Evolutionary conservation across 35 echinoderm and acorn worm species (phyloP), one percentile per base, ranked within the genome.

Genomic region (Apostichopus japonicus): DNA sequence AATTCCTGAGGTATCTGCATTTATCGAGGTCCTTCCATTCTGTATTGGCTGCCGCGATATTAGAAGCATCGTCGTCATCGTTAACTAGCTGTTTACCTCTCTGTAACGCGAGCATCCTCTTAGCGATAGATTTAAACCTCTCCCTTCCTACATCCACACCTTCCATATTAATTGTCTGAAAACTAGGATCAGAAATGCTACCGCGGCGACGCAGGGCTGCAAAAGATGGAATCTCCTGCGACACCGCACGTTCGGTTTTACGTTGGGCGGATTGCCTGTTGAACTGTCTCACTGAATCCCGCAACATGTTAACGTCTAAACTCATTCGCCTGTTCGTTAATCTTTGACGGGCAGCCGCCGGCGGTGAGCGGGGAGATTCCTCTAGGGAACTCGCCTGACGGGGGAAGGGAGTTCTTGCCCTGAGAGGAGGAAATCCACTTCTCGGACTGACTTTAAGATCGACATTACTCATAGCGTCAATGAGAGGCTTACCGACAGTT

Each of bases 71-170:
- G 11, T 83, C 79, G 2, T 54, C 79, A 8, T 4, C 15, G 0
- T 54, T 52, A 5, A 53, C 79, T 16, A 53, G 44, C n/a, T 83
- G 79, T 44, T 83, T 44, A 6, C 79, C 79, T 54, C 79, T 83
- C 10, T 44, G 54, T 7, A 83, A 55, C 6, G 79, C 79, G 54
- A 83, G 79, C 79, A 83, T 83, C 5, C 79, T 11, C 14, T 52
- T 11, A 83, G 79, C 79, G 79, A 83, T 83, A 52, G 79, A 83
- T 21, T 83, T 83, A 54, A 83, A 83, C 79, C 21, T 83, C 24
- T 83, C 79, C 52, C 79, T 83, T 83, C 79, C 79, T 10, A 83
- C 79, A 1, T 83, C 79, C 7, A 83, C 79, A 54, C 79, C 79
- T 2, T 54, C 79, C 79, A 83, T 83, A 52, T 83, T 19, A n/a